These are phyloP conservation scores for Phenacoccus solenopsis DNA, from an alignment of 1,140 invertebrate genomes.

Conservation along the genomic window DNA sequence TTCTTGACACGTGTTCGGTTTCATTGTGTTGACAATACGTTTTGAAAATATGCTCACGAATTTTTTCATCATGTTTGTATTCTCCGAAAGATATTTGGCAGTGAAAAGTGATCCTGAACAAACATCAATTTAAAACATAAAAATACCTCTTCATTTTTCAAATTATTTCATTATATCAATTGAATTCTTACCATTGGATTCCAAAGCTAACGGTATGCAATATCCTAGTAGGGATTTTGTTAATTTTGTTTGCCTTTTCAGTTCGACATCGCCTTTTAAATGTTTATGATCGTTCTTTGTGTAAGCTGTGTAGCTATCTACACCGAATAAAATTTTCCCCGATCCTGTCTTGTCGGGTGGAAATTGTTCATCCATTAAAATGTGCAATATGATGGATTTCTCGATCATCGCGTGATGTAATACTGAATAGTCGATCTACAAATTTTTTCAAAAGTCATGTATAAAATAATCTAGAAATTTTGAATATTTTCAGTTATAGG, in stretches of 20 bases:
- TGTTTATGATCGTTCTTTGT: conserved; percentile 59
- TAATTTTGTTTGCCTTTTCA: conserved; percentile 55
- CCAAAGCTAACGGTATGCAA: conserved; percentile 66
- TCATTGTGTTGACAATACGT: conserved; percentile 46
- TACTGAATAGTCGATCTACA: conserved; percentile 60
- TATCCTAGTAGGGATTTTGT: conserved; percentile 59
- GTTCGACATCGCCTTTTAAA: conserved; percentile 47
- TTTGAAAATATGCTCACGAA: conserved; percentile 55
- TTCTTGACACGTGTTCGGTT: conserved; percentile 47
- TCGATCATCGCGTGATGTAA: conserved; percentile 63
- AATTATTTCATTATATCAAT: neutral
- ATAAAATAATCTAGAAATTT: no score
- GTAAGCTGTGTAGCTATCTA: conserved; percentile 54
- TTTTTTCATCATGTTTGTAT: conserved; percentile 45
- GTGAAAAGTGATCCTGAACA: conserved; percentile 44
- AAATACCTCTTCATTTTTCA: neutral
- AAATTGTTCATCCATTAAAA: conserved; percentile 68
- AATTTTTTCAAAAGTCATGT: conserved; percentile 19
- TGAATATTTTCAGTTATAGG: no score
- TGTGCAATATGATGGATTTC: conserved; percentile 65
- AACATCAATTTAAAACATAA: conserved; percentile 17
- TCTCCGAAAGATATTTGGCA: conserved; percentile 43
- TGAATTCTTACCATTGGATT: conserved; percentile 56
- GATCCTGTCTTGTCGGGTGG: conserved; percentile 51
- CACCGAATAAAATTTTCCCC: conserved; percentile 55